Conservation (phyloP, 2,888 invertebrate genomes). For the Unio pictorum region DNA sequence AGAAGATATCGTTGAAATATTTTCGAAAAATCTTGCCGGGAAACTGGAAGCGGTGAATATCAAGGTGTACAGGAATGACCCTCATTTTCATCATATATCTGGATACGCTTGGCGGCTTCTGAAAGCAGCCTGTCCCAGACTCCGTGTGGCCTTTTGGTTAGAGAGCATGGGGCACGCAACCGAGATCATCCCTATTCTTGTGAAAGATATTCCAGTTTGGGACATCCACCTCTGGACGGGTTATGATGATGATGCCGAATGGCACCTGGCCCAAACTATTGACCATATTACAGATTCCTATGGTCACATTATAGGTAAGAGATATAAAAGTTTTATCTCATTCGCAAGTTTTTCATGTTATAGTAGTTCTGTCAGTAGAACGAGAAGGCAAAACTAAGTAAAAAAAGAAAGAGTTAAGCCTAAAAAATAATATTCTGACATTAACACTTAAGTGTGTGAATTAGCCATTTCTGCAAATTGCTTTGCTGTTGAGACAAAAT, state of each 20-base stretch:
- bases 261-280: conserved; percentile 47
- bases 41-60: conserved; percentile 48
- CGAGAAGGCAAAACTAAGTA: too few relatives aligned
- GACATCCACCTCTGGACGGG: conserved; percentile 62
- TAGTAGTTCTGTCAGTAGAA: too few relatives aligned
- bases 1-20: conserved; percentile 46
- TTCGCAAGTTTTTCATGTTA: too few relatives aligned
- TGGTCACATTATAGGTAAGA: conserved; percentile 42
- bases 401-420: too few relatives aligned
- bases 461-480: too few relatives aligned
- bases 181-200: conserved; percentile 46
- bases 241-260: conserved; percentile 53
- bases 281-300: conserved; percentile 41
- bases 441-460: too few relatives aligned
- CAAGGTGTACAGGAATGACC: conserved; percentile 55
- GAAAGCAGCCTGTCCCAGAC: conserved; percentile 39
- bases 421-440: too few relatives aligned
- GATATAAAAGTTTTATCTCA: too few relatives aligned
- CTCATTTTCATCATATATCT: conserved; percentile 55
- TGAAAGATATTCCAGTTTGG: conserved; percentile 49
- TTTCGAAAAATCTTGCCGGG: conserved; percentile 40
- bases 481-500: too few relatives aligned
- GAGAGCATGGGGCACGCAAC: conserved; percentile 48
- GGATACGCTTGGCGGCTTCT: conserved; percentile 44
- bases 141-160: conserved; percentile 55